Evolutionary conservation across 1,140 invertebrate species (phyloP).

Genomic region (Drosophila albomicans): DNA sequence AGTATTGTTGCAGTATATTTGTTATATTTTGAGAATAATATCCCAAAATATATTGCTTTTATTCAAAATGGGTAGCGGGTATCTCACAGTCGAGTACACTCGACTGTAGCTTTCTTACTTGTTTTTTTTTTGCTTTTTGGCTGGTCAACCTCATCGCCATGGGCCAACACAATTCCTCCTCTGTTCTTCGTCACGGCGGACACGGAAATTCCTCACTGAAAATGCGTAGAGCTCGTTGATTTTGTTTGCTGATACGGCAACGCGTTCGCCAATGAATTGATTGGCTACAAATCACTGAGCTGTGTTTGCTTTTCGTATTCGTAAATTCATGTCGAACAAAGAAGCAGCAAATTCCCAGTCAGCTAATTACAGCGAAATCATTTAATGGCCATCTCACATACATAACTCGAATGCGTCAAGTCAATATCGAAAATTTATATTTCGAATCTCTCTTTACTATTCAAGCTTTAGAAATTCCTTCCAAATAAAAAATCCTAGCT

Average conservation of each 20-base stretch:
- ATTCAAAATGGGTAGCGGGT: too few relatives aligned
- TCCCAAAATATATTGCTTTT: too few relatives aligned
- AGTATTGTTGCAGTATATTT: too few relatives aligned
- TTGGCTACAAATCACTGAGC: conserved; percentile 15
- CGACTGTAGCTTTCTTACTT: too few relatives aligned
- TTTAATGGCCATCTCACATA: conserved; percentile 1
- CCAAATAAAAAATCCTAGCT: too few relatives aligned
- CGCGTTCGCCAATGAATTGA: conserved; percentile 15
- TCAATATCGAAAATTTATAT: too few relatives aligned
- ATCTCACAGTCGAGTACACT: too few relatives aligned
- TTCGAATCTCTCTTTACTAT: too few relatives aligned
- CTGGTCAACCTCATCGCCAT: conserved; percentile 7
- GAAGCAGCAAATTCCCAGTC: conserved; percentile 7
- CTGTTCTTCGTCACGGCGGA: too few relatives aligned
- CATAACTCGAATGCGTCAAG: too few relatives aligned
- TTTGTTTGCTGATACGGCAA: conserved; percentile 61
- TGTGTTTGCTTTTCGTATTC: background rate
- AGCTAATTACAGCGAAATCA: conserved; percentile 47
- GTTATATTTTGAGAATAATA: too few relatives aligned
- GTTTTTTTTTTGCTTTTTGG: conserved; percentile 23
- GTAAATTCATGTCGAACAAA: background rate
- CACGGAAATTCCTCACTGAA: conserved; percentile 15
- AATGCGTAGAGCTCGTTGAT: conserved; percentile 61
- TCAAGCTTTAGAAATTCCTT: too few relatives aligned
- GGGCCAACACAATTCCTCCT: background rate